A percentile compares a stretch with the other conserved stretches of the same genome.
phyloP scores from a whole-genome alignment of 2,888 invertebrate genomes.

The Drosophila recens region DNA sequence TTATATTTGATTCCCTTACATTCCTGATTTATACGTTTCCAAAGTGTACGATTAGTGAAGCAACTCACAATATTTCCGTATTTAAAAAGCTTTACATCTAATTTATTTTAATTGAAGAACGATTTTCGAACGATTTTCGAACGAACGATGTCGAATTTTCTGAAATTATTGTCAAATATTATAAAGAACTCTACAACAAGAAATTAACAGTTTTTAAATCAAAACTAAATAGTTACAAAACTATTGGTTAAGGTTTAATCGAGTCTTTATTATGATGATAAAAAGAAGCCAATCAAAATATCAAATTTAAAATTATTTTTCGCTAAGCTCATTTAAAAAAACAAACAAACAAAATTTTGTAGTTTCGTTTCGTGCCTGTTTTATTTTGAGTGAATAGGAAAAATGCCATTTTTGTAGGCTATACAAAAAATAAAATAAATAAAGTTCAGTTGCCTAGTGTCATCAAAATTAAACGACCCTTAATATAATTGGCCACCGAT shows the following conservation, averaged over 20 bases:
- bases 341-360: too few relatives aligned
- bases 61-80: not conserved
- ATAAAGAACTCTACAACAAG: not conserved
- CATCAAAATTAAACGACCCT: not conserved
- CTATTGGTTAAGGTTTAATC: not conserved
- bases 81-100: not conserved
- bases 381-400: not conserved
- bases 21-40: too few relatives aligned
- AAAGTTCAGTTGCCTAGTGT: slow-evolving; percentile 6
- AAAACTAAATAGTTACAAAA: not conserved
- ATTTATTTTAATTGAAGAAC: too few relatives aligned
- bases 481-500: slow-evolving; percentile 1
- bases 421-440: not conserved
- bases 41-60: too few relatives aligned
- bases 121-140: too few relatives aligned
- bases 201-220: not conserved
- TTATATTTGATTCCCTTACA: too few relatives aligned
- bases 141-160: not conserved
- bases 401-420: not conserved
- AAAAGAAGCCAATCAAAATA: not conserved
- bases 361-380: too few relatives aligned
- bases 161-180: not conserved
- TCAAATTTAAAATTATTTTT: not conserved
- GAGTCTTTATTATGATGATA: not conserved
- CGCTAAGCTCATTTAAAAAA: too few relatives aligned